Evolutionary conservation across 2,888 invertebrate genomes (phyloP), one percentile per base, ranked within the genome.

Genomic region (Oligia fasciuncula): DNA sequence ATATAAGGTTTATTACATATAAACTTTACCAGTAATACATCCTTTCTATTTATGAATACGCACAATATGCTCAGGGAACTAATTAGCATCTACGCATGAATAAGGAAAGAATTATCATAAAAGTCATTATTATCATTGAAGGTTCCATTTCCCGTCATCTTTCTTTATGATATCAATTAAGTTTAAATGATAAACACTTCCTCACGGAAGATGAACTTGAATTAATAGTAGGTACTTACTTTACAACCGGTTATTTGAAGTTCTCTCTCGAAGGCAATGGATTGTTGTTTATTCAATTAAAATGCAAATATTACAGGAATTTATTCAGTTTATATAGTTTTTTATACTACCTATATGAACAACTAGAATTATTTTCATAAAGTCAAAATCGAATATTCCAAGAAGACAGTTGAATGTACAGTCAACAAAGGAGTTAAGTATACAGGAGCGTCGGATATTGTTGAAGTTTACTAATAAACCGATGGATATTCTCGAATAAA

Each of bases 131-230:
- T n/a, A 68, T 40, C 29, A 65, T 29, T 81, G n/a, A 72, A 57
- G 19, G 46, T 51, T 29, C 8, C 0, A 54, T 63, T 76, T 83
- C 62, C 54, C 40, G 68, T 49, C 54, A 57, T 83, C 46, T 76
- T 69, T 69, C 54, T 76, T 63, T 49, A 63, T 57, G 29, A 63
- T 54, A 23, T 49, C 23, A 43, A 51, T 80, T 57, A n/a, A 23
- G 63, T 46, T 81, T 29, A 29, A 29, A 51, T 60, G 40, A 51
- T 78, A 60, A 78, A n/a, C 23, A 83, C 57, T 78, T 84, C 78
- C 84, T 78, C 57, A 57, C 11, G 68, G 63, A 14, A 57, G 51
- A 40, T 35, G 49, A 35, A 23, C 60, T 60, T 67, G 17, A 23
- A 9, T 75, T 40, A 63, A 17, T 8, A 17, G 29, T 62, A 13